These are phyloP conservation scores for Spinibarbus caldwelli DNA, from an alignment of 2,797 vertebrate species.

Conservation along the genomic window DNA sequence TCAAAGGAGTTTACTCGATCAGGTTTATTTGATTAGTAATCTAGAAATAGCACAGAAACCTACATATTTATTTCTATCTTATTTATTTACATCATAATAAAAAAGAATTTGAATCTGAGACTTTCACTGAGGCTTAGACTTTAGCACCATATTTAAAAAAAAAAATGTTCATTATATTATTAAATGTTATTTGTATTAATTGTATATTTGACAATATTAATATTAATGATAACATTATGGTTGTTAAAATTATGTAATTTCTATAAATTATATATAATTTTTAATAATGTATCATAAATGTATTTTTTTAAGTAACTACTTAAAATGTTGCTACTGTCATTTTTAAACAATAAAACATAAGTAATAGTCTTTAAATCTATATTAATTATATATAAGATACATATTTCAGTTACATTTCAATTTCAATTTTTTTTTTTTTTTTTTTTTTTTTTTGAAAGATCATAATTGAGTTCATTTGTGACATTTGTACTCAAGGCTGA, in stretches of 20 bases:
- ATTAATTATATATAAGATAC: neutral
- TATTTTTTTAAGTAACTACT: neutral
- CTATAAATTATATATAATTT: neutral
- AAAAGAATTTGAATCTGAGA: neutral
- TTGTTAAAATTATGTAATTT: neutral
- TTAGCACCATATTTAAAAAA: neutral
- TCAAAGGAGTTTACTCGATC: neutral
- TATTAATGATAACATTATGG: neutral
- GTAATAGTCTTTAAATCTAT: neutral
- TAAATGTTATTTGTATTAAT: neutral
- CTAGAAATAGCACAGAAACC: neutral
- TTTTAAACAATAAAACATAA: neutral
- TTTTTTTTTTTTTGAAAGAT: conserved; percentile 15
- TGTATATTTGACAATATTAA: neutral
- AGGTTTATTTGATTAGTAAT: neutral
- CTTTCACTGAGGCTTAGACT: neutral
- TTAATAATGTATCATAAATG: neutral
- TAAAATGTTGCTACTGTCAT: neutral
- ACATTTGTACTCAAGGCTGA: conserved; percentile 11
- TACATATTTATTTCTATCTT: neutral
- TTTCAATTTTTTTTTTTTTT: neutral
- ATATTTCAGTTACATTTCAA: neutral
- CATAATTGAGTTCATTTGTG: conserved; percentile 15
- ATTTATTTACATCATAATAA: neutral
- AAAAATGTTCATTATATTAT: neutral